A percentile compares a stretch with the other conserved stretches of the same genome.
Evolutionary conservation across 2,888 invertebrate genomes (phyloP).

Genomic region (Atrina japonica): DNA sequence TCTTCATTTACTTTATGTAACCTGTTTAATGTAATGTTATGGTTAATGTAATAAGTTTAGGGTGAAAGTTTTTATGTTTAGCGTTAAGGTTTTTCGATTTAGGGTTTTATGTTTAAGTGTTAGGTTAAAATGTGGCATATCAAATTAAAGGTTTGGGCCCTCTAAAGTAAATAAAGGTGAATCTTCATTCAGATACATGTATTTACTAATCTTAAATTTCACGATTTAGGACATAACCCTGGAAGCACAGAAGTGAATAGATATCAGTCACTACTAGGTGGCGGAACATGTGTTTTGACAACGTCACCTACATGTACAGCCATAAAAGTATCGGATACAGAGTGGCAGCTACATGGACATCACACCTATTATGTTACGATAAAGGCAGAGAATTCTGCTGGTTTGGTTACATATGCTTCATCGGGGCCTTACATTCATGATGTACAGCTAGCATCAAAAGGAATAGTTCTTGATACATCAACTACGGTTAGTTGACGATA

Average conservation of each 20-base stretch:
- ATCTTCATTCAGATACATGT: too few relatives aligned
- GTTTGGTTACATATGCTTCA: slow-evolving; percentile 29
- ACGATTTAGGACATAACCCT: slow-evolving; percentile 18
- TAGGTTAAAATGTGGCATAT: background rate
- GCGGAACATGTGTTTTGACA: slow-evolving; percentile 26
- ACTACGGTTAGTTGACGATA: background rate
- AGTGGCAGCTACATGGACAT: slow-evolving; percentile 49
- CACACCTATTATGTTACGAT: slow-evolving; percentile 47
- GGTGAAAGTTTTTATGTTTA: too few relatives aligned
- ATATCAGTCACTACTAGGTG: slow-evolving; percentile 16
- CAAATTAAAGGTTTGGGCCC: background rate
- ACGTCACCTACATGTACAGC: slow-evolving; percentile 42
- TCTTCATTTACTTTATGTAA: too few relatives aligned
- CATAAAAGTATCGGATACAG: slow-evolving; percentile 11
- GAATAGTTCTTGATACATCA: slow-evolving; percentile 44
- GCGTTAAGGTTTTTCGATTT: too few relatives aligned
- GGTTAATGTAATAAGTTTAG: too few relatives aligned
- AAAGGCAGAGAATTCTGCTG: slow-evolving; percentile 48
- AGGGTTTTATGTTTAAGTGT: background rate
- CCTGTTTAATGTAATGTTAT: too few relatives aligned
- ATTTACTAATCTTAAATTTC: background rate
- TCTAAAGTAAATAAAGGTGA: too few relatives aligned
- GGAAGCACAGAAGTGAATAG: slow-evolving; percentile 28
- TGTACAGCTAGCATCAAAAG: slow-evolving; percentile 43
- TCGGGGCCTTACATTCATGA: slow-evolving; percentile 48